Conservation (phyloP, 2,797 vertebrate genomes). For the Todus mexicanus region DNA sequence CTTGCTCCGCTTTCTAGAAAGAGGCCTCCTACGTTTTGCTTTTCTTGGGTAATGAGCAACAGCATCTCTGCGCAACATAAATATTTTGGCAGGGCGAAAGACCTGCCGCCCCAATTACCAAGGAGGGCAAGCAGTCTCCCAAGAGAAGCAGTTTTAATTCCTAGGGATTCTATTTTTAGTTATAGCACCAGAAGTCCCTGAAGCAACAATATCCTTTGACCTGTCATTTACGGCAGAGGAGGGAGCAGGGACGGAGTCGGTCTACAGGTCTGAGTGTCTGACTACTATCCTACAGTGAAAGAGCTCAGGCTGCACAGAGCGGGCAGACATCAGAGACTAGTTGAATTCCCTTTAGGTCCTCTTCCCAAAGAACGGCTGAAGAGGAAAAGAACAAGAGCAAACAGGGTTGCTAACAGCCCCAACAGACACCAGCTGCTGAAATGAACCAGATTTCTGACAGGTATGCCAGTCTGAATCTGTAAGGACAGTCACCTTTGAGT, state of each 20-base stretch:
- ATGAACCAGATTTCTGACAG: background rate
- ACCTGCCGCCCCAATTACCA: conserved; percentile 5
- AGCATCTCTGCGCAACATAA: background rate
- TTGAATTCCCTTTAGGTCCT: background rate
- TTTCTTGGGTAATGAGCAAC: background rate
- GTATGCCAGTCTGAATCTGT: background rate
- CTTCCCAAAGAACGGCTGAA: background rate
- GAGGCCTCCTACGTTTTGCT: background rate
- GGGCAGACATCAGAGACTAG: background rate
- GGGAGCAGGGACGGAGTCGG: background rate
- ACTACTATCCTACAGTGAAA: background rate
- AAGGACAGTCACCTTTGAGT: background rate
- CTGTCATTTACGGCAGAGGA: conserved; percentile 28
- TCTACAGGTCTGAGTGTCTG: background rate
- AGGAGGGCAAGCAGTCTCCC: conserved; percentile 28
- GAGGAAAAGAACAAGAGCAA: background rate
- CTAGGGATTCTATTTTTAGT: conserved; percentile 56
- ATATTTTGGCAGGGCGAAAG: background rate
- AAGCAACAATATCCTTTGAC: conserved; percentile 55
- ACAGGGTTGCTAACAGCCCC: background rate
- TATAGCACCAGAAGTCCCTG: conserved; percentile 21
- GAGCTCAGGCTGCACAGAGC: background rate
- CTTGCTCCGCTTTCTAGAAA: background rate
- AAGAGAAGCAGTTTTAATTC: conserved; percentile 44
- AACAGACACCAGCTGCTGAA: background rate